phyloP scores from a whole-genome alignment of 2,113 vertebrate genomes.

The Corythaixoides concolor region DNA sequence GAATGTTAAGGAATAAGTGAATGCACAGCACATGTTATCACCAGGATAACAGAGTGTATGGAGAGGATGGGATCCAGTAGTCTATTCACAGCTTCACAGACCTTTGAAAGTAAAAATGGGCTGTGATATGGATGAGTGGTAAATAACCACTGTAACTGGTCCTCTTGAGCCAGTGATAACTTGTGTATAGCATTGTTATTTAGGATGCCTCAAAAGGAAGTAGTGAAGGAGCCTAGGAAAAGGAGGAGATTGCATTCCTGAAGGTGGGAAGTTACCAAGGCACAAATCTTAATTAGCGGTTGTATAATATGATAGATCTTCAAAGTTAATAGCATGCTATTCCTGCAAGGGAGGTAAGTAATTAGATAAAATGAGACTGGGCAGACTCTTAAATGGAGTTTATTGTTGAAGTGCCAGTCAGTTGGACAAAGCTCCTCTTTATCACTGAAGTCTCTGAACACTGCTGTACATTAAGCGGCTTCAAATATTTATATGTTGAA shows the following conservation, averaged over 20 bases:
- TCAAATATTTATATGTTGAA: background rate
- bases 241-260: background rate
- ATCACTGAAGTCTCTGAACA: background rate
- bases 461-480: background rate
- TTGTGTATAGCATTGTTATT: background rate
- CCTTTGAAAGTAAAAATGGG: background rate
- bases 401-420: conserved; percentile 26
- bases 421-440: conserved; percentile 34
- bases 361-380: conserved; percentile 48
- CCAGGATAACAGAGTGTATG: background rate
- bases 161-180: background rate
- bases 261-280: background rate
- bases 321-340: conserved; percentile 37
- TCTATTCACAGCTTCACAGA: background rate
- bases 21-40: background rate
- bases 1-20: background rate
- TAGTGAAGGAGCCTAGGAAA: background rate
- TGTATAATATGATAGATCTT: conserved; percentile 46
- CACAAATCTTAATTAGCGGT: conserved; percentile 12
- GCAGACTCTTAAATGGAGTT: conserved; percentile 13
- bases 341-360: conserved; percentile 29
- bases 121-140: background rate
- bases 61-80: background rate
- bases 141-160: background rate
- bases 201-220: background rate